Conservation (phyloP, 2,888 invertebrate genomes). For the Pachymerium ferrugineum region DNA sequence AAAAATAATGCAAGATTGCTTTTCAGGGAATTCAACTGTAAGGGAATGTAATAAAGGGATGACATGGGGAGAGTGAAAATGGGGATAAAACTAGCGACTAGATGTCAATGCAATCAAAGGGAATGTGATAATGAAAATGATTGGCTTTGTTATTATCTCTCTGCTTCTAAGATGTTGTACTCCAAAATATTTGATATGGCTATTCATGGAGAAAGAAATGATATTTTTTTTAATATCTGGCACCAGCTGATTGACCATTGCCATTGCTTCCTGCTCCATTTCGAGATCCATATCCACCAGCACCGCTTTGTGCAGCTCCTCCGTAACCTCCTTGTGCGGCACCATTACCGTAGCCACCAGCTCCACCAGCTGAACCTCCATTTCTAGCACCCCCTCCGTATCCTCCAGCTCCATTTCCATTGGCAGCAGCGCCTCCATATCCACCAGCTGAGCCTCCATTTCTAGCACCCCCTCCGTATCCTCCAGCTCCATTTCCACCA, state of each 20-base stretch:
- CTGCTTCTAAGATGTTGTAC: slow-evolving; percentile 2
- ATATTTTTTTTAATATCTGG: not conserved
- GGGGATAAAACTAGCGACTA: not conserved
- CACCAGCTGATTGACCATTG: slow-evolving; percentile 1
- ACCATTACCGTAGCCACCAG: too few species aligned
- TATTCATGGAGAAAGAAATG: not conserved
- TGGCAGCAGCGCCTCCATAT: not conserved
- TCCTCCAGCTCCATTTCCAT: not conserved
- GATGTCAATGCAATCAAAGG: slow-evolving; percentile 13
- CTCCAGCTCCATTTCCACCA: too few species aligned
- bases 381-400: too few species aligned
- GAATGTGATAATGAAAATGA: slow-evolving; percentile 8
- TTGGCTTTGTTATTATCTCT: not conserved
- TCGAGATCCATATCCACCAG: not conserved
- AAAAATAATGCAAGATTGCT: too few species aligned
- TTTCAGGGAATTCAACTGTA: too few species aligned
- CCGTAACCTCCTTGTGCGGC: not conserved
- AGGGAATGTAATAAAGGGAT: not conserved
- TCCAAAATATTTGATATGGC: not conserved
- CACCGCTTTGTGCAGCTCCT: not conserved
- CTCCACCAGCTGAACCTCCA: too few species aligned
- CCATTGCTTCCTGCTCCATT: not conserved
- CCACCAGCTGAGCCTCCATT: not conserved
- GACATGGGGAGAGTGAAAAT: not conserved
- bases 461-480: not conserved